These are phyloP conservation scores for Neelides sp. DNA, from an alignment of 1,140 invertebrate species.

Conservation along the genomic window DNA sequence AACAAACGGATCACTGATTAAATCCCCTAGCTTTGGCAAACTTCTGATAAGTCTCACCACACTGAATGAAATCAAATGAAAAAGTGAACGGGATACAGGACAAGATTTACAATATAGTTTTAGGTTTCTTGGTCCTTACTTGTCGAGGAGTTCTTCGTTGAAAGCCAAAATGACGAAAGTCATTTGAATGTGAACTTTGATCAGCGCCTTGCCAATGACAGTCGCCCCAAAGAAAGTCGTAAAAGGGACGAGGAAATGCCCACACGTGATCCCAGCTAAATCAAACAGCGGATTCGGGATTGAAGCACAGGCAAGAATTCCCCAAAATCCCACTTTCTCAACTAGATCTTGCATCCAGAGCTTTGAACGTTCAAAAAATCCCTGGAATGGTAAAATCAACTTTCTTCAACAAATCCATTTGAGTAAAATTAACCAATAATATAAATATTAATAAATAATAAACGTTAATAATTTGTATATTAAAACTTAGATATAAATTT, in stretches of 20 bases:
- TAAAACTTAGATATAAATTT: too few relatives aligned
- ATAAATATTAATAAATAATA: neutral
- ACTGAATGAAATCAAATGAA: conserved; percentile 11
- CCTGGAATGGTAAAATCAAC: too few relatives aligned
- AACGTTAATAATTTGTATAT: too few relatives aligned
- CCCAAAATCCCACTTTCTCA: conserved; percentile 89
- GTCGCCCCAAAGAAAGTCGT: conserved; percentile 99
- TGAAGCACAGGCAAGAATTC: conserved; percentile 93
- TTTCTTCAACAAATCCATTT: too few relatives aligned
- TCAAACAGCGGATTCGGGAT: conserved; percentile 99
- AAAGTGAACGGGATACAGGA: neutral
- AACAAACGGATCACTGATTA: conserved; percentile 25
- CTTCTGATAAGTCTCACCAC: conserved; percentile 19
- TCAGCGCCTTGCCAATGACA: conserved; percentile 91
- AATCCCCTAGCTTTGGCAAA: conserved; percentile 22
- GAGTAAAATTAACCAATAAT: neutral
- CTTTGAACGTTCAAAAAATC: conserved; percentile 64
- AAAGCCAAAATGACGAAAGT: conserved; percentile 96
- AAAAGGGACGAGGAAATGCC: conserved; percentile 97
- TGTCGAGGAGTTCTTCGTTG: conserved; percentile 76
- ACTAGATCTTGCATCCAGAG: conserved; percentile 81
- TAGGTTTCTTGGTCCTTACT: too few relatives aligned
- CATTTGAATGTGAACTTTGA: conserved; percentile 99
- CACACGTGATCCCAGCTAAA: conserved; percentile 95
- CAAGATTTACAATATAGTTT: too few relatives aligned